A percentile compares a stretch with the other conserved stretches of the same genome.
Conservation (phyloP, 2,888 invertebrate genomes). For the Mactromeris polynyma region DNA sequence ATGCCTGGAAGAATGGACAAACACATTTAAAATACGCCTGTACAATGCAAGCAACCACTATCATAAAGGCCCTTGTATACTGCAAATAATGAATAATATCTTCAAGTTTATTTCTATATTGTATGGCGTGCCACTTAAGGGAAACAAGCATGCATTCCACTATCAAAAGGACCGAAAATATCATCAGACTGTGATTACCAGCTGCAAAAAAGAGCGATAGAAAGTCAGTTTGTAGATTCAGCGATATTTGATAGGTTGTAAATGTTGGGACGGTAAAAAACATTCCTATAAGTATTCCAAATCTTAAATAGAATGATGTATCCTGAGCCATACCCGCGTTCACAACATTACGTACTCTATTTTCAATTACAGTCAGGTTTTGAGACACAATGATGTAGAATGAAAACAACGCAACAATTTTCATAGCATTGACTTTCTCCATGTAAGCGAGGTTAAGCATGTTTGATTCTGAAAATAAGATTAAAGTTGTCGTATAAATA, state of each 20-base stretch:
- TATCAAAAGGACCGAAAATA: neutral
- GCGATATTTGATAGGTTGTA: neutral
- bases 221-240: neutral
- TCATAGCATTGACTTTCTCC: constrained; percentile 17
- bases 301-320: neutral
- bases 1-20: constrained; percentile 22
- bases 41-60: neutral
- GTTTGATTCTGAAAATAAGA: neutral
- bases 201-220: constrained; percentile 18
- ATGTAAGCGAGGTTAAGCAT: neutral
- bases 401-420: neutral
- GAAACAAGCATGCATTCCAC: neutral
- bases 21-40: constrained; percentile 16
- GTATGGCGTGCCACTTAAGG: neutral
- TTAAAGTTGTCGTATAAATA: neutral
- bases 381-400: neutral
- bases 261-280: neutral
- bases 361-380: neutral
- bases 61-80: neutral
- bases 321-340: neutral
- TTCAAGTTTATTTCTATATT: constrained; percentile 3
- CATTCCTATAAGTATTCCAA: constrained; percentile 2
- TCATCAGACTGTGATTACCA: neutral
- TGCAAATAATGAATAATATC: constrained; percentile 2
- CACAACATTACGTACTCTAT: neutral